Conservation (phyloP, 2,113 vertebrate genomes). For the Misgurnus mizolepis region DNA sequence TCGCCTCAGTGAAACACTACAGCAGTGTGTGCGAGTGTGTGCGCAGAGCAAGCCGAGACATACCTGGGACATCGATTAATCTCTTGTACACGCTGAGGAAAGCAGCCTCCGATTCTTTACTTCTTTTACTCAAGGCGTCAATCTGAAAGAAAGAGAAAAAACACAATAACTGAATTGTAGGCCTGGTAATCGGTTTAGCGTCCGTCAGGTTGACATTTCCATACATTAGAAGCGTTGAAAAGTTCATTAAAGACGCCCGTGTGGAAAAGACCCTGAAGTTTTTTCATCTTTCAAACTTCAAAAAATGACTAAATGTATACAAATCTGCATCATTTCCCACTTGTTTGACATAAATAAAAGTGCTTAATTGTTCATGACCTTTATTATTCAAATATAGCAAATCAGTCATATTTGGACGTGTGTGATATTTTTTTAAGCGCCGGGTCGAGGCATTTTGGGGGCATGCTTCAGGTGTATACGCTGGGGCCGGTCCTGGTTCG, state of each 20-base stretch:
- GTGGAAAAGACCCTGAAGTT: slow-evolving; percentile 10
- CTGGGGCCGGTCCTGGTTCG: slow-evolving; percentile 8
- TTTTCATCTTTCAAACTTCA: no score
- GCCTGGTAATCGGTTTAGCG: slow-evolving; percentile 7
- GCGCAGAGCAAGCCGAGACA: slow-evolving; percentile 51
- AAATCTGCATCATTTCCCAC: not conserved
- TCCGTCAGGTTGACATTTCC: slow-evolving; percentile 29
- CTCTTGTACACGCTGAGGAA: slow-evolving; percentile 93
- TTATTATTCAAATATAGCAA: not conserved
- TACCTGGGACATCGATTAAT: slow-evolving; percentile 93
- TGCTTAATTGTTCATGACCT: slow-evolving; percentile 10
- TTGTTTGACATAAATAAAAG: slow-evolving; percentile 25
- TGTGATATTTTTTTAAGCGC: slow-evolving; percentile 9
- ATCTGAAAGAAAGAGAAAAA: slow-evolving; percentile 73
- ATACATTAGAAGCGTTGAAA: slow-evolving; percentile 16
- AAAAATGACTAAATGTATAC: no score
- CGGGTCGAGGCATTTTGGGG: slow-evolving; percentile 37
- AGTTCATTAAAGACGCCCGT: slow-evolving; percentile 18
- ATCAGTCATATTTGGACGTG: slow-evolving; percentile 23
- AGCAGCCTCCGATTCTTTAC: slow-evolving; percentile 91
- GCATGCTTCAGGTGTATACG: slow-evolving; percentile 35
- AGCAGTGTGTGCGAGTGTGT: slow-evolving; percentile 27
- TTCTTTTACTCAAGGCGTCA: slow-evolving; percentile 88
- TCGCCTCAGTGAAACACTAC: slow-evolving; percentile 50
- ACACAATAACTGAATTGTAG: slow-evolving; percentile 43